Percentiles rank a stretch among this genome's conserved stretches.
Evolutionary conservation across 2,113 vertebrate genomes (phyloP).

Genomic region (Catharus bicknelli): DNA sequence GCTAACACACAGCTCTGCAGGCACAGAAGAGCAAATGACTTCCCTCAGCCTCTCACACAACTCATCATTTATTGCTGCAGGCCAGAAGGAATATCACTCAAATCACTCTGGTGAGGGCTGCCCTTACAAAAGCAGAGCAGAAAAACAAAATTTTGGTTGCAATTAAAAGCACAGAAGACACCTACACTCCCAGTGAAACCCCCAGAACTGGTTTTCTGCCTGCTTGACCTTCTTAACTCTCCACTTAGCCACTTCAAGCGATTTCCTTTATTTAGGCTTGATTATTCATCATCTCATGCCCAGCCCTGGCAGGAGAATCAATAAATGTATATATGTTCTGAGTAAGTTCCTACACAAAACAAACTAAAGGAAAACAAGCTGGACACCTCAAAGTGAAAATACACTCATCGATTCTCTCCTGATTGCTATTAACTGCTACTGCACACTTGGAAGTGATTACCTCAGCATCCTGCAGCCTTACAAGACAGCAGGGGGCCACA

Average conservation of each 20-base stretch:
- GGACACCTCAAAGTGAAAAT: not conserved
- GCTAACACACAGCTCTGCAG: not conserved
- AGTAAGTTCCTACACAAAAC: not conserved
- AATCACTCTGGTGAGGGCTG: not conserved
- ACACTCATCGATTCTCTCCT: not conserved
- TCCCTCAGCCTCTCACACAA: not conserved
- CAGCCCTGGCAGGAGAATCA: not conserved
- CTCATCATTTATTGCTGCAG: not conserved
- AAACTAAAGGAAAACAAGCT: not conserved
- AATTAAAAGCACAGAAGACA: not conserved
- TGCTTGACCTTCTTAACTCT: not conserved
- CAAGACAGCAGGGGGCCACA: constrained; percentile 40
- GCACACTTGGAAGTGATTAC: not conserved
- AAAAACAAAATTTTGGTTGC: not conserved
- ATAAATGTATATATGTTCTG: not conserved
- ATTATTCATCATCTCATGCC: not conserved
- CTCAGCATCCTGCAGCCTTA: not conserved
- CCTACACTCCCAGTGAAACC: not conserved
- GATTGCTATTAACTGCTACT: not conserved
- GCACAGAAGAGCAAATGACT: not conserved
- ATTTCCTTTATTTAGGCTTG: not conserved
- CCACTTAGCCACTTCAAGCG: not conserved
- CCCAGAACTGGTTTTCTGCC: not conserved
- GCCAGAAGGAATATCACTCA: not conserved
- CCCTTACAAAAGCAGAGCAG: not conserved